Evolutionary conservation across 2,113 vertebrate species (phyloP).

Genomic region (Passer domesticus): DNA sequence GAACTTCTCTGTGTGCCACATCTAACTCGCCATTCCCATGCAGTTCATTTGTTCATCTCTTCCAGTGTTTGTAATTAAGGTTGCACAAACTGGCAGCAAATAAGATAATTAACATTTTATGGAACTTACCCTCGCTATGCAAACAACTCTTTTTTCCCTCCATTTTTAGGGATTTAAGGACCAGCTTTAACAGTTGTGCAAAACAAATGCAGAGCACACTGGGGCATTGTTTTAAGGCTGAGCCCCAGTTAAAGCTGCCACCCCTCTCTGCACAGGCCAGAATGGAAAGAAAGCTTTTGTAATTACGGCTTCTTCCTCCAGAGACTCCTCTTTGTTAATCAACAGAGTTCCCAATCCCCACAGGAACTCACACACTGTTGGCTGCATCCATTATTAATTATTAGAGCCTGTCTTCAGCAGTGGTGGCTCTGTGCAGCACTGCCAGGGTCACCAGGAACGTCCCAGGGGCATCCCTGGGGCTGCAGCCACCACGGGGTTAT

Average conservation of each 20-base stretch:
- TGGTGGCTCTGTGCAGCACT: background rate
- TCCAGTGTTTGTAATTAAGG: background rate
- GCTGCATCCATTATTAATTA: constrained; percentile 52
- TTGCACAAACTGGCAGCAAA: background rate
- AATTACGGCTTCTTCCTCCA: constrained; percentile 62
- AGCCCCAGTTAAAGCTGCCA: background rate
- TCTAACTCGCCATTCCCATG: background rate
- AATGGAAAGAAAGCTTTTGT: constrained; percentile 8
- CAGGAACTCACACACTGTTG: constrained; percentile 15
- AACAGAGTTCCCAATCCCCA: constrained; percentile 36
- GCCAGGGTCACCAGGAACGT: background rate
- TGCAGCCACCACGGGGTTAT: background rate
- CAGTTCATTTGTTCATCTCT: background rate
- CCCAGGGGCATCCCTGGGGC: background rate
- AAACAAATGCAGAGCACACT: background rate
- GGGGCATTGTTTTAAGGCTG: background rate
- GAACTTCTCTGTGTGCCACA: background rate
- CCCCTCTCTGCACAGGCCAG: background rate
- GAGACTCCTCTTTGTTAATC: constrained; percentile 68
- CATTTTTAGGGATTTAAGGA: background rate
- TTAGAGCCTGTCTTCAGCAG: background rate
- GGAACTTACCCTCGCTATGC: background rate
- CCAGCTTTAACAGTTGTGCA: background rate
- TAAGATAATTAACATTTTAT: background rate
- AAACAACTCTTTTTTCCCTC: background rate